Conservation (phyloP, 2,888 invertebrate genomes). For the Luffia ferchaultella region DNA sequence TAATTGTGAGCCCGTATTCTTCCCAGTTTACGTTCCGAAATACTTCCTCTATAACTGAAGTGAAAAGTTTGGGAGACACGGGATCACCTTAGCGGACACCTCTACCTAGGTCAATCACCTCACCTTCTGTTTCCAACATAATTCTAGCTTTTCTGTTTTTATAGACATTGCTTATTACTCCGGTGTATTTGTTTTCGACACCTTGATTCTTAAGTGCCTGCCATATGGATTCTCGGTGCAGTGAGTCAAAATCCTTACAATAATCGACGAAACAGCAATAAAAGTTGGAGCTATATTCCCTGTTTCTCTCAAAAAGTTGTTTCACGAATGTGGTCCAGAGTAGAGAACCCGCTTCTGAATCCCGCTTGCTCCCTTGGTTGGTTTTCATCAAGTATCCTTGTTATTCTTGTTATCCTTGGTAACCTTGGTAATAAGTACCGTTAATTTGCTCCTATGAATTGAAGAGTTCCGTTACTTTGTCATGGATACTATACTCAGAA, state of each 20-base stretch:
- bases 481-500: too few species aligned
- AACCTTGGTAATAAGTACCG: too few species aligned
- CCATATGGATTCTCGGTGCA: not conserved
- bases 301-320: too few species aligned
- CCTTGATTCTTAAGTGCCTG: not conserved
- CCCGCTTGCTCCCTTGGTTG: too few species aligned
- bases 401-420: too few species aligned
- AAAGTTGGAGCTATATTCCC: too few species aligned
- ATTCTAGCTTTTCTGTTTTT: conserved; percentile 6
- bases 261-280: too few species aligned
- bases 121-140: conserved; percentile 8
- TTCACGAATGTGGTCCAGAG: too few species aligned
- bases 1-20: conserved; percentile 4
- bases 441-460: too few species aligned
- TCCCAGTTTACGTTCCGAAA: conserved; percentile 9
- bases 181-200: conserved; percentile 5
- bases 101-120: conserved; percentile 8
- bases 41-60: conserved; percentile 8
- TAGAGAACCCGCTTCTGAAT: too few species aligned
- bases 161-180: conserved; percentile 6
- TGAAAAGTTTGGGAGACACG: conserved; percentile 9
- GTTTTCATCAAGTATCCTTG: too few species aligned
- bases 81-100: conserved; percentile 11
- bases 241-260: not conserved
- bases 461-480: too few species aligned